phyloP scores from a whole-genome alignment of 2,888 invertebrate genomes.

The Pheosia tremula region DNA sequence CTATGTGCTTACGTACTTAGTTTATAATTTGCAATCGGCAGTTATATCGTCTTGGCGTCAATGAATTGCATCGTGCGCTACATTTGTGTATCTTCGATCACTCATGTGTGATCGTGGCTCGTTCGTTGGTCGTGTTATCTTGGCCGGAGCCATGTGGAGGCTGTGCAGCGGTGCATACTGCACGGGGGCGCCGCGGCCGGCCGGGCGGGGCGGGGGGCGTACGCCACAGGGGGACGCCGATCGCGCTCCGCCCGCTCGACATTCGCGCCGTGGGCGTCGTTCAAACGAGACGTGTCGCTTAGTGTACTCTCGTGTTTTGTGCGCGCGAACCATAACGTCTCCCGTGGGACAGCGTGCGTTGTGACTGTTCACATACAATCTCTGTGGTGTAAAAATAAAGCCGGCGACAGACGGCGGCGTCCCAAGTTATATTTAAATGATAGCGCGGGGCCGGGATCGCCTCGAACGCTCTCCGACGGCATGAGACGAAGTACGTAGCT shows the following conservation, averaged over 20 bases:
- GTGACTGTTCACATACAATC: constrained; percentile 65
- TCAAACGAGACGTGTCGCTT: constrained; percentile 47
- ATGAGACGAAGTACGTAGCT: constrained; percentile 81
- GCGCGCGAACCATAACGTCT: constrained; percentile 52
- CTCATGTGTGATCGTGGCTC: constrained; percentile 53
- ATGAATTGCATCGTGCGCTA: constrained; percentile 64
- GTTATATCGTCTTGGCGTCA: constrained; percentile 64
- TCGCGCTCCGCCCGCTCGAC: constrained; percentile 58
- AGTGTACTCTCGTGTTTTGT: constrained; percentile 26
- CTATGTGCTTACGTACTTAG: constrained; percentile 48
- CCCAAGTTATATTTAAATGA: constrained; percentile 83
- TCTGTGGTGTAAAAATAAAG: constrained; percentile 80
- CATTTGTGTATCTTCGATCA: constrained; percentile 52
- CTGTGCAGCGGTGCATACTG: constrained; percentile 74
- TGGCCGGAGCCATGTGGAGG: constrained; percentile 70
- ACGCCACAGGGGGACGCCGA: constrained; percentile 45
- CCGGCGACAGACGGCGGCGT: constrained; percentile 78
- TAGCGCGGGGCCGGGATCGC: constrained; percentile 73
- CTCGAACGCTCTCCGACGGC: constrained; percentile 67
- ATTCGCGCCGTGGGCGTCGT: constrained; percentile 66
- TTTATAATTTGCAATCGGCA: constrained; percentile 64
- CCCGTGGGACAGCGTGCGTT: constrained; percentile 65
- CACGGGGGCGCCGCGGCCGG: constrained; percentile 45
- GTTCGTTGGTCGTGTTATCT: constrained; percentile 58
- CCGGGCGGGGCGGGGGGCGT: constrained; percentile 36